Percentiles rank a stretch among this genome's conserved stretches.
Evolutionary conservation across 2,888 invertebrate genomes (phyloP).

Genomic region (Nephrotoma appendiculata): DNA sequence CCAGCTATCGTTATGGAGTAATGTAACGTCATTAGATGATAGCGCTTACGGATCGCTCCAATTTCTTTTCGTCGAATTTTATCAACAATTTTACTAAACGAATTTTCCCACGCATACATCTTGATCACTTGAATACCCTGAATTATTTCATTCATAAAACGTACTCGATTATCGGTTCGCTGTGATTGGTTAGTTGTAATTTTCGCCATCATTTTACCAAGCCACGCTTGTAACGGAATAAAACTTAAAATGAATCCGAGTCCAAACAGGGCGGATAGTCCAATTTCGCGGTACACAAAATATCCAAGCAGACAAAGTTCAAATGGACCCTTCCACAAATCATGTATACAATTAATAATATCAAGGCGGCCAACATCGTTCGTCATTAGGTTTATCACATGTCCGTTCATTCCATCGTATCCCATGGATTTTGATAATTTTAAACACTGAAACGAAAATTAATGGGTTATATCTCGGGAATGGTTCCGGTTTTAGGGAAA

Average conservation of each 20-base stretch:
- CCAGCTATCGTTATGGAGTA: slow-evolving; percentile 62
- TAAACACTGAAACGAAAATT: slow-evolving; percentile 31
- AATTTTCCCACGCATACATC: slow-evolving; percentile 80
- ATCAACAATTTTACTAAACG: slow-evolving; percentile 58
- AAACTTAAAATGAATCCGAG: slow-evolving; percentile 54
- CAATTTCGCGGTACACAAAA: slow-evolving; percentile 43
- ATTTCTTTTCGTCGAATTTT: slow-evolving; percentile 59
- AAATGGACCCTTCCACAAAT: slow-evolving; percentile 79
- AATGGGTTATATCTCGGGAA: not conserved
- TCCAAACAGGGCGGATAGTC: slow-evolving; percentile 52
- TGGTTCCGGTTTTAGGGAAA: not conserved
- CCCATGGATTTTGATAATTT: slow-evolving; percentile 65
- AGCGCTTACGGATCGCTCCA: slow-evolving; percentile 47
- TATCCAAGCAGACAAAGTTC: slow-evolving; percentile 33
- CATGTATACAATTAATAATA: slow-evolving; percentile 77
- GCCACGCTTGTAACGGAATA: slow-evolving; percentile 58
- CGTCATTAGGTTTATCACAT: slow-evolving; percentile 78
- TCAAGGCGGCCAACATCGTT: slow-evolving; percentile 93
- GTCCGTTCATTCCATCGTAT: slow-evolving; percentile 65
- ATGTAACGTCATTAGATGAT: slow-evolving; percentile 50
- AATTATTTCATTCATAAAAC: slow-evolving; percentile 66
- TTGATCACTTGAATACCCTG: slow-evolving; percentile 51
- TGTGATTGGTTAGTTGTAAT: slow-evolving; percentile 55
- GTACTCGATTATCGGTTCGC: slow-evolving; percentile 70
- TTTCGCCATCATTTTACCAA: slow-evolving; percentile 51